Evolutionary conservation across 2,888 invertebrate genomes (phyloP), one percentile per base, ranked within the genome.

Genomic region (Drosophila lutescens): DNA sequence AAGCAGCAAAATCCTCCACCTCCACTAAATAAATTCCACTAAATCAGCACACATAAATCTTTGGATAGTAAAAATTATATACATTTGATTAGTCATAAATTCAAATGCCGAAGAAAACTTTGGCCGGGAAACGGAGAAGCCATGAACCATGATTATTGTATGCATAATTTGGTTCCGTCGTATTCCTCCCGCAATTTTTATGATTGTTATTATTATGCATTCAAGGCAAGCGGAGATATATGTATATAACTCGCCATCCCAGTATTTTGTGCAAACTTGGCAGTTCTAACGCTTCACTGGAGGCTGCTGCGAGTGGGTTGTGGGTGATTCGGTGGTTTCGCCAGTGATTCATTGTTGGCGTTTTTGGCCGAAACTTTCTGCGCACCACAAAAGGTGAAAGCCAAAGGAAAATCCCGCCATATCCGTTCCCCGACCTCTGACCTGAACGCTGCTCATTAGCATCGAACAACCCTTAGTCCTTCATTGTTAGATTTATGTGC

Each of bases 181-280:
- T 70, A 9, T 20, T 26, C 38, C 26, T 32, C 15, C 32, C 68
- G 26, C 67, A 66, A 54, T 55, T 86, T 81, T 88, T 85, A 86
- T 88, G 80, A 86, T 81, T 78, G 80, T 74, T 77, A 83, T 87
- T 87, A 79, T 85, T 87, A 83, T 83, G 86, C 84, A 88, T 76
- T 78, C 86, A 80, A 54, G 43, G 58, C 34, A 41, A 51, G 43
- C 65, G 51, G 34, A 55, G 76, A 74, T 85, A 66, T 65, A 63
- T 61, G 43, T 50, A 36, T 38, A 38, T 34, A 30, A 1, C 13
- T 9, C 9, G 23, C 38, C 15, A 30, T n/a, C 41, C 40, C 5
- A 30, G 41, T 49, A 49, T 30, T 67, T 67, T 67, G 43, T 68
- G 67, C 67, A 49, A 56, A 67, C 68, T 67, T 67, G 67, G 67